Conservation (phyloP, 2,797 vertebrate species). For the Ispidina picta region DNA sequence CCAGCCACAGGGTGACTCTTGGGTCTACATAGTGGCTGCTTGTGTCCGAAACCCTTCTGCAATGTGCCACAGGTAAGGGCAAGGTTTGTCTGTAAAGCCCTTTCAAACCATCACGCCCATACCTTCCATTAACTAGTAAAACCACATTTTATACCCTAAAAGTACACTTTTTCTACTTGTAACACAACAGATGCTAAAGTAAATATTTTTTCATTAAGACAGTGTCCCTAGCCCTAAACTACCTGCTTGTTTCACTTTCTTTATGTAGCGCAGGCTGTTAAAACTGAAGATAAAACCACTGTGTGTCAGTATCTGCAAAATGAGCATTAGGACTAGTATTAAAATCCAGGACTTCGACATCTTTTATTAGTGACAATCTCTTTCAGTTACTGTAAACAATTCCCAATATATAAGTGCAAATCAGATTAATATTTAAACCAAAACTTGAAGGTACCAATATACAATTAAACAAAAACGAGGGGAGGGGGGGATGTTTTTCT, state of each 20-base stretch:
- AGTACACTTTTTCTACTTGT: not conserved
- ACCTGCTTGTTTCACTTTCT: not conserved
- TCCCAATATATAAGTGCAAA: constrained; percentile 15
- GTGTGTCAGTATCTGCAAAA: constrained; percentile 25
- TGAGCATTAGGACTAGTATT: not conserved
- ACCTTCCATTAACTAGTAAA: not conserved
- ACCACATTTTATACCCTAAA: not conserved
- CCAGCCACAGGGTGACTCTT: not conserved
- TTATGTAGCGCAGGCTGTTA: not conserved
- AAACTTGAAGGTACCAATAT: not conserved
- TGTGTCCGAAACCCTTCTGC: not conserved
- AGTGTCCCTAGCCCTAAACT: not conserved
- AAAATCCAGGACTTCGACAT: not conserved
- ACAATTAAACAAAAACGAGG: not conserved
- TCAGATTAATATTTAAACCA: constrained; percentile 43
- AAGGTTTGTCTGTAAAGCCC: not conserved
- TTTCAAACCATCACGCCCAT: not conserved
- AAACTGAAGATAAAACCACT: not conserved
- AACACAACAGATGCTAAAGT: not conserved
- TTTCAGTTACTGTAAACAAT: constrained; percentile 8
- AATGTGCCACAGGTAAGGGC: not conserved
- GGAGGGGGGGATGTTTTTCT: not conserved
- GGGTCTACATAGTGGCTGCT: not conserved
- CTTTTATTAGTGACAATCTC: constrained; percentile 15
- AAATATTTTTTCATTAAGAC: not conserved